These are phyloP conservation scores for Cataglyphis hispanica DNA, from an alignment of 1,140 invertebrate species.

Conservation along the genomic window DNA sequence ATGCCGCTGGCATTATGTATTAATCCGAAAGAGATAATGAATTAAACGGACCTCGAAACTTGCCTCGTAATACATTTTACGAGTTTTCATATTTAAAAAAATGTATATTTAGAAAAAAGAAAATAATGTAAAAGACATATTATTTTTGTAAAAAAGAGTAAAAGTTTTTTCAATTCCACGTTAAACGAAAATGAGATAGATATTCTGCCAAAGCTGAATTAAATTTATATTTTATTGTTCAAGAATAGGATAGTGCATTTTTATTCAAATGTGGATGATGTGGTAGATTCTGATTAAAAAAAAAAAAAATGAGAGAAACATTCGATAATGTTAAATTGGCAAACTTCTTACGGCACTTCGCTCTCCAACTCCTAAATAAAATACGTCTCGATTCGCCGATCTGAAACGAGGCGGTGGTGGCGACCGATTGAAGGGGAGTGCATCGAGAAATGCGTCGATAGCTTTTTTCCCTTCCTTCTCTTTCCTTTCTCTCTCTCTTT, in stretches of 20 bases:
- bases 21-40: constrained; percentile 9
- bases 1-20: constrained; percentile 6
- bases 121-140: background rate
- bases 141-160: background rate
- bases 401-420: constrained; percentile 35
- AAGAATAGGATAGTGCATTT: background rate
- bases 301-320: constrained; percentile 25
- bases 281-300: background rate
- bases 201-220: constrained; percentile 9
- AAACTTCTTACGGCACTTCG: constrained; percentile 57
- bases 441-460: constrained; percentile 47
- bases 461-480: constrained; percentile 27
- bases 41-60: background rate
- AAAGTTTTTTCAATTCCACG: background rate
- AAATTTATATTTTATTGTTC: constrained; percentile 36
- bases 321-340: constrained; percentile 58
- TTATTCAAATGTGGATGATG: constrained; percentile 51
- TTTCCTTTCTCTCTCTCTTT: background rate
- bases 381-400: constrained; percentile 55
- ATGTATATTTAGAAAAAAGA: background rate
- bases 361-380: constrained; percentile 58
- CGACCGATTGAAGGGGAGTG: constrained; percentile 45
- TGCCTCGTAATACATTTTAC: background rate
- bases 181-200: background rate
- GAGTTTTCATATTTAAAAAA: constrained; percentile 2